These are phyloP conservation scores for Brachylomia viminalis DNA, from an alignment of 2,888 invertebrate species.

Conservation along the genomic window DNA sequence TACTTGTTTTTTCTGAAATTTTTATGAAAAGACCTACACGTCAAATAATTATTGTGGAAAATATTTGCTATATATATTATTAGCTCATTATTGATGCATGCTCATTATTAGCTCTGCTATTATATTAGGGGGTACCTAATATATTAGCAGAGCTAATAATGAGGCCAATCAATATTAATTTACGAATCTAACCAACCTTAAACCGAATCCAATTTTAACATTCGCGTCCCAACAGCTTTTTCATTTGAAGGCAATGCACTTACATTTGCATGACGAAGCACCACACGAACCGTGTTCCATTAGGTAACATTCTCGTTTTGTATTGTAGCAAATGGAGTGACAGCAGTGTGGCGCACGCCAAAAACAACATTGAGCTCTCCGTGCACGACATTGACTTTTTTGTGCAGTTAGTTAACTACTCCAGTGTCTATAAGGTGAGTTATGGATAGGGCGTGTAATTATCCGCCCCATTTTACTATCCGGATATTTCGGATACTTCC, in stretches of 20 bases:
- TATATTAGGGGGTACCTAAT: too few relatives aligned
- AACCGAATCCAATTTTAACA: conserved; percentile 40
- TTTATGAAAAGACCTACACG: not conserved
- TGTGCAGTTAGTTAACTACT: conserved; percentile 81
- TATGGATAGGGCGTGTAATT: not conserved
- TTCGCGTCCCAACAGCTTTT: conserved; percentile 47
- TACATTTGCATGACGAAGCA: conserved; percentile 59
- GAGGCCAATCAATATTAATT: conserved; percentile 7
- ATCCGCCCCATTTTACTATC: not conserved
- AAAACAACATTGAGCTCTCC: conserved; percentile 83
- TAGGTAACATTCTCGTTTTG: conserved; percentile 56
- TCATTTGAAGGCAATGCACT: conserved; percentile 56
- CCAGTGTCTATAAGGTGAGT: conserved; percentile 81
- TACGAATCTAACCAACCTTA: conserved; percentile 4
- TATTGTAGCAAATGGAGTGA: conserved; percentile 78
- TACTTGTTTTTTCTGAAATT: not conserved
- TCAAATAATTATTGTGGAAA: not conserved
- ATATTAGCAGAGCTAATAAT: not conserved
- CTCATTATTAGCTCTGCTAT: too few relatives aligned
- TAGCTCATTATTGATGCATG: too few relatives aligned
- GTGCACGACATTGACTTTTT: conserved; percentile 84
- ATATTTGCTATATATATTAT: not conserved
- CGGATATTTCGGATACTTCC: not conserved
- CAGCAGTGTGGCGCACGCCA: conserved; percentile 69
- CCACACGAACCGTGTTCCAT: conserved; percentile 51